phyloP scores from a whole-genome alignment of 2,113 vertebrate genomes.

The Mastomys natalensis region DNA sequence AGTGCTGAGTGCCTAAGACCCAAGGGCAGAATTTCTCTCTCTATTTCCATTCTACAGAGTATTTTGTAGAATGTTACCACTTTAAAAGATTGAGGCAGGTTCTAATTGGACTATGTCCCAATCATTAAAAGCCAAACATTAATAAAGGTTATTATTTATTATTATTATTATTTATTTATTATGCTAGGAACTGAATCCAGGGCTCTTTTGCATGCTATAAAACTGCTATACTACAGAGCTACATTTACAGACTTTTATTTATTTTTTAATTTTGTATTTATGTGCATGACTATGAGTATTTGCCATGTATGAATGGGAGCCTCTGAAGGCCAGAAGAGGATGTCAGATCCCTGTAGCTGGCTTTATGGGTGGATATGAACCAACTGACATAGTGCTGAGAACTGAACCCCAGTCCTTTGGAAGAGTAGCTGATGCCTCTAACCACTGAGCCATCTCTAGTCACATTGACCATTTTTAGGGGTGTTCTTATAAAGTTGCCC shows the following conservation, averaged over 20 bases:
- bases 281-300: not conserved
- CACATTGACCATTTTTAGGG: not conserved
- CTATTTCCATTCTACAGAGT: not conserved
- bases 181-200: not conserved
- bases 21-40: conserved; percentile 32
- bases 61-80: not conserved
- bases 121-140: conserved; percentile 13
- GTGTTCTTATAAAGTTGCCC: not conserved
- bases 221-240: not conserved
- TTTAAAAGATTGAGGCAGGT: conserved; percentile 31
- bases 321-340: not conserved
- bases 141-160: not conserved
- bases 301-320: not conserved
- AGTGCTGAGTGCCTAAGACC: not conserved
- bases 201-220: not conserved
- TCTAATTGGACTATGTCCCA: conserved; percentile 19
- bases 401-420: not conserved
- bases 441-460: not conserved
- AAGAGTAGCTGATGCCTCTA: not conserved
- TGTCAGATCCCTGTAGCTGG: not conserved
- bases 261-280: not conserved
- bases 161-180: not conserved
- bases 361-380: not conserved
- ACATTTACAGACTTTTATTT: not conserved
- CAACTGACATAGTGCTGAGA: not conserved